Percentiles rank a stretch among this genome's conserved stretches.
Conservation (phyloP, 2,888 invertebrate genomes). For the Kryphioiulus occultus region DNA sequence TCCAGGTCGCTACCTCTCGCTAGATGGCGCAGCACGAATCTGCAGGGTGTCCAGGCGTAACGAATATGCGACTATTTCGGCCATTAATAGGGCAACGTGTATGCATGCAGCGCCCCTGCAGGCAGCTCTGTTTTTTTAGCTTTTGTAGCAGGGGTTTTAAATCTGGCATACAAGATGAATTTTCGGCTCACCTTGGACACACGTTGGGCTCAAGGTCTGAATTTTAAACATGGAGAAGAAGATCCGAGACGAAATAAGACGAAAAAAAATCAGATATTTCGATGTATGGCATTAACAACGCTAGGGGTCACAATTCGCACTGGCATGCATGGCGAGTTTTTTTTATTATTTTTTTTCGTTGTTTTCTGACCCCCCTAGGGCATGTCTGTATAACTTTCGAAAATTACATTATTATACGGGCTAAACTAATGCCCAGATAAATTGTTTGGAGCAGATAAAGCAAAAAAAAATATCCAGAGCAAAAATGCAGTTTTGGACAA, state of each 20-base stretch:
- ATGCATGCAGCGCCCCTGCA: neutral
- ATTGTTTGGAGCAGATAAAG: neutral
- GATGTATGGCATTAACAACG: neutral
- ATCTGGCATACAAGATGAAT: neutral
- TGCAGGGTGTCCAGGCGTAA: neutral
- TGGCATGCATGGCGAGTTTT: neutral
- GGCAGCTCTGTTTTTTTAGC: neutral
- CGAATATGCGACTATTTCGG: neutral
- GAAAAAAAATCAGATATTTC: neutral
- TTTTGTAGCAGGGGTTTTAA: neutral
- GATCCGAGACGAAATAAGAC: neutral
- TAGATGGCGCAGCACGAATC: neutral
- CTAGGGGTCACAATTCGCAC: neutral
- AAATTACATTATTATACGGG: constrained; percentile 16
- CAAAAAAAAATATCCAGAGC: neutral
- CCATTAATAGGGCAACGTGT: neutral
- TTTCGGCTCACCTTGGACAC: neutral
- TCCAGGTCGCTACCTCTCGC: neutral
- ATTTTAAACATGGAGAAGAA: neutral
- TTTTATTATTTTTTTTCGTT: no score
- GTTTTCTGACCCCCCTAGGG: neutral
- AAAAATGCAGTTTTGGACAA: neutral
- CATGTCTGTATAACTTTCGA: constrained; percentile 1
- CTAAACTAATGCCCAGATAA: neutral
- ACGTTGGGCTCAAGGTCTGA: neutral